Evolutionary conservation across 35 echinoderm and acorn worm species (phyloP).

Genomic region (Nesometra sesokonis): DNA sequence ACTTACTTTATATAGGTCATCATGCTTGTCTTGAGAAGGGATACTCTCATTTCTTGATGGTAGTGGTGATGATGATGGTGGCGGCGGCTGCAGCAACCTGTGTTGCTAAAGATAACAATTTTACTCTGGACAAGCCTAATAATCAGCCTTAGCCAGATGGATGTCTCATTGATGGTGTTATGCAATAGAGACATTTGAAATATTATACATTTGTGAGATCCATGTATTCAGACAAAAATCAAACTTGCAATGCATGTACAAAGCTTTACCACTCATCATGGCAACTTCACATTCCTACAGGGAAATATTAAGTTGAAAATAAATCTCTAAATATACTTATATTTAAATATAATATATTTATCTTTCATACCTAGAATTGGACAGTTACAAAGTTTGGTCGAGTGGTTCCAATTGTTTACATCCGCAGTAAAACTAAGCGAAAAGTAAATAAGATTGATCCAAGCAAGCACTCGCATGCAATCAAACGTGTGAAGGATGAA

Average conservation of each 20-base stretch:
- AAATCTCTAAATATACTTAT: too few species aligned
- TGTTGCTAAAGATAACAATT: not conserved
- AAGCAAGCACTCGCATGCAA: conserved; percentile 53
- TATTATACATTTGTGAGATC: too few species aligned
- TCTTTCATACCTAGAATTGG: conserved; percentile 64
- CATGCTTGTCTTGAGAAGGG: too few species aligned
- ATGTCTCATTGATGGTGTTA: not conserved
- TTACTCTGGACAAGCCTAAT: not conserved
- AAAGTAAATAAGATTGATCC: conserved; percentile 66
- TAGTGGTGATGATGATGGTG: not conserved
- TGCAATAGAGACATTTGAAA: not conserved
- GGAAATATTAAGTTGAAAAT: too few species aligned
- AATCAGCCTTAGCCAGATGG: not conserved
- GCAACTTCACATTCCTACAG: too few species aligned
- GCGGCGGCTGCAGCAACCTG: not conserved
- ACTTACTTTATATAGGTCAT: too few species aligned
- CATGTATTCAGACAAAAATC: too few species aligned
- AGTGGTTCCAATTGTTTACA: conserved; percentile 75
- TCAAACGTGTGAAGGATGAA: conserved; percentile 55
- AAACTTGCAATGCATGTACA: too few species aligned
- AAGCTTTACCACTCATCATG: too few species aligned
- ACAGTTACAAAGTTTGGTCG: conserved; percentile 79
- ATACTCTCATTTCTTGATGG: too few species aligned
- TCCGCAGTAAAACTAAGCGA: conserved; percentile 63
- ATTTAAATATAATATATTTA: not conserved